Conservation (phyloP, 2,888 invertebrate genomes). For the Leucoma salicis region DNA sequence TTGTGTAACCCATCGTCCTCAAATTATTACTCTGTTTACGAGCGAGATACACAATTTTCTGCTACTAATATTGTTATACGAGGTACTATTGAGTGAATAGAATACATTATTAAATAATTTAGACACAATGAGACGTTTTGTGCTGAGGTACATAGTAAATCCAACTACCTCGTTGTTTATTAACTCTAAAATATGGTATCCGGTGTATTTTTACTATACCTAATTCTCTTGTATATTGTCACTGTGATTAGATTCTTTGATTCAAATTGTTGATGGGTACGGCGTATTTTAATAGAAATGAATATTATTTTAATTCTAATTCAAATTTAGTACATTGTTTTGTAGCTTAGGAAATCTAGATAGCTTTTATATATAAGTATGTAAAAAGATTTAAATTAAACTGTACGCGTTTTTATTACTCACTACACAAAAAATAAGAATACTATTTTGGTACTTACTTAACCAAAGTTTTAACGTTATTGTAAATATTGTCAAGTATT, state of each 20-base stretch:
- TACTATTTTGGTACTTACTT: no score
- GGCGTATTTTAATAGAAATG: background rate
- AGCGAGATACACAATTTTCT: conserved; percentile 36
- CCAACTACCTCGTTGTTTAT: background rate
- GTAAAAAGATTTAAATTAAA: no score
- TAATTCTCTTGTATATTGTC: conserved; percentile 3
- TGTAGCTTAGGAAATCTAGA: no score
- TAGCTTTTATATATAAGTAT: no score
- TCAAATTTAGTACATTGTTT: no score
- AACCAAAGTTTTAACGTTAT: no score
- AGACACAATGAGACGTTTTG: conserved; percentile 13
- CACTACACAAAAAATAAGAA: no score
- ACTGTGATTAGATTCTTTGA: conserved; percentile 2
- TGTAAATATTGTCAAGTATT: no score
- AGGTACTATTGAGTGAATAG: conserved; percentile 31
- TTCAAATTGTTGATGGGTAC: conserved; percentile 1
- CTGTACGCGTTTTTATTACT: no score
- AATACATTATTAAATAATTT: conserved; percentile 44
- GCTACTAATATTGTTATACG: conserved; percentile 38
- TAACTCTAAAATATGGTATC: conserved; percentile 5
- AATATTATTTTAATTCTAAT: no score
- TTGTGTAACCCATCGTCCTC: conserved; percentile 23
- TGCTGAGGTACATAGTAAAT: conserved; percentile 3
- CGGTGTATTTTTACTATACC: conserved; percentile 9
- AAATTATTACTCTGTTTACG: conserved; percentile 41